A percentile compares a stretch with the other conserved stretches of the same genome.
Evolutionary conservation across 2,888 invertebrate genomes (phyloP).

Genomic region (Apodemia duryi): DNA sequence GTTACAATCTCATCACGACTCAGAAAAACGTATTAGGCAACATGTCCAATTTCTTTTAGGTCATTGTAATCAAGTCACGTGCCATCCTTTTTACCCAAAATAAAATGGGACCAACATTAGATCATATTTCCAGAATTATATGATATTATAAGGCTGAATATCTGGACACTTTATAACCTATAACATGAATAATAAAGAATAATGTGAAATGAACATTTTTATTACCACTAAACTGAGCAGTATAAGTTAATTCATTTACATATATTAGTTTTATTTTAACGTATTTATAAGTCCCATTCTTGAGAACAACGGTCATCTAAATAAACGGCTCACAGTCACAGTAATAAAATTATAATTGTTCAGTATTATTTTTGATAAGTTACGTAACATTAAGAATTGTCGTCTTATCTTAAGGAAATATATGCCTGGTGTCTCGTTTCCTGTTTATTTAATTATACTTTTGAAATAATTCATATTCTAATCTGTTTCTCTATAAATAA

Average conservation of each 20-base stretch:
- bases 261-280: too few species aligned
- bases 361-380: background rate
- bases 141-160: background rate
- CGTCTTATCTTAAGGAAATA: background rate
- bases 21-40: conserved; percentile 10
- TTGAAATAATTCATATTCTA: conserved; percentile 1
- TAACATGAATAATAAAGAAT: background rate
- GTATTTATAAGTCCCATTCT: too few species aligned
- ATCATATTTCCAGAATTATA: conserved; percentile 1
- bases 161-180: background rate
- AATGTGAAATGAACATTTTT: background rate
- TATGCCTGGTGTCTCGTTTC: background rate
- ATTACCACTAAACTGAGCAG: background rate
- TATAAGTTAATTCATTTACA: too few species aligned
- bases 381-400: background rate
- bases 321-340: too few species aligned
- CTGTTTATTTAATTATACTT: background rate
- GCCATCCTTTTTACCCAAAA: conserved; percentile 5
- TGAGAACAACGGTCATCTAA: too few species aligned
- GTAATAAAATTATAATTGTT: background rate
- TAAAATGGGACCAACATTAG: conserved; percentile 7
- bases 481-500: conserved; percentile 12
- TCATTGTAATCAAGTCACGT: conserved; percentile 9
- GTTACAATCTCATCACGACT: conserved; percentile 11
- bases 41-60: conserved; percentile 8